phyloP scores from a whole-genome alignment of 2,113 vertebrate genomes.

The Nothoprocta pentlandii region DNA sequence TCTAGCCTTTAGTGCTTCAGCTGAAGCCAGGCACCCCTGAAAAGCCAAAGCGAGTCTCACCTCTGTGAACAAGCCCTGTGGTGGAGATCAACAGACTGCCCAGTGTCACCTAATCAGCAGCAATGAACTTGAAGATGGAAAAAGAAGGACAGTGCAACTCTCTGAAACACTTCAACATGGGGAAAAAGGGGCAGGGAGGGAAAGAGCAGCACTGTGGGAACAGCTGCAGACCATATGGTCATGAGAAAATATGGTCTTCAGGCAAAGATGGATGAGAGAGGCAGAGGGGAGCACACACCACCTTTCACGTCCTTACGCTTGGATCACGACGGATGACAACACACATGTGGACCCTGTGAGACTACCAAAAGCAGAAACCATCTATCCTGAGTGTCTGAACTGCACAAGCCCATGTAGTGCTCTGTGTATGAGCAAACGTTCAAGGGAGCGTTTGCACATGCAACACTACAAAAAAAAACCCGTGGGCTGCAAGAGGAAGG shows the following conservation, averaged over 20 bases:
- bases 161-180: neutral
- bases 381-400: neutral
- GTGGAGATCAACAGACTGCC: neutral
- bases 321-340: neutral
- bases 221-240: constrained; percentile 51
- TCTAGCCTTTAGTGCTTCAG: neutral
- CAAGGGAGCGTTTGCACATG: neutral
- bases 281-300: neutral
- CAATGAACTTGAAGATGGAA: neutral
- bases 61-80: neutral
- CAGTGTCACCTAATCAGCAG: neutral
- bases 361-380: neutral
- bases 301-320: neutral
- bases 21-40: neutral
- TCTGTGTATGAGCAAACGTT: neutral
- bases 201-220: neutral
- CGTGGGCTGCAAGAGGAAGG: neutral
- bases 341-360: neutral
- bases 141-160: neutral
- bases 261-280: neutral
- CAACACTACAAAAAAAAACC: neutral
- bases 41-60: neutral
- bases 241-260: neutral
- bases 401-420: fast-evolving
- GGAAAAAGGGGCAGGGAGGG: neutral